Percentiles rank a stretch among this genome's conserved stretches.
These are phyloP conservation scores for Zaprionus capensis DNA, from an alignment of 1,140 invertebrate genomes.

Conservation along the genomic window DNA sequence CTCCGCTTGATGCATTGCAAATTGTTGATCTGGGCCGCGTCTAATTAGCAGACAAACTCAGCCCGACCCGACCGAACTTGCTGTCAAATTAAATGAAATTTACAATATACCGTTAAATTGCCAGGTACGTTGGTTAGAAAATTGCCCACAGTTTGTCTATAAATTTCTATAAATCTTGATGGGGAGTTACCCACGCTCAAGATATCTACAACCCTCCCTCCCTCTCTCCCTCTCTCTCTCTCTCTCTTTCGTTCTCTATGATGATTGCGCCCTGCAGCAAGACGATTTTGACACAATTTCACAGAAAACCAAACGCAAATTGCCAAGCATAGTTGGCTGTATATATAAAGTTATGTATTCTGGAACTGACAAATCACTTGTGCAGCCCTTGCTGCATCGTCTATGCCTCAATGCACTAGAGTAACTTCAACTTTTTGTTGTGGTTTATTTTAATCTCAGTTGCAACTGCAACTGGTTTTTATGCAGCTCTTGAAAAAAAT, in stretches of 20 bases:
- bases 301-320: slow-evolving; percentile 31
- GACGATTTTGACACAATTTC: slow-evolving; percentile 76
- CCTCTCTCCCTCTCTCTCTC: slow-evolving; percentile 6
- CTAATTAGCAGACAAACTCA: slow-evolving; percentile 40
- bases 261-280: slow-evolving; percentile 39
- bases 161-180: slow-evolving; percentile 47
- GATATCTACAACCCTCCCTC: slow-evolving; percentile 1
- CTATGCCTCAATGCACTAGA: background rate
- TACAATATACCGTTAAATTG: slow-evolving; percentile 82
- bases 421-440: slow-evolving; percentile 60
- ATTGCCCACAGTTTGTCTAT: slow-evolving; percentile 53
- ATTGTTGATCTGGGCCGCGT: slow-evolving; percentile 26
- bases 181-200: slow-evolving; percentile 29
- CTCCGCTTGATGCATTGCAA: slow-evolving; percentile 23
- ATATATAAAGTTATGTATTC: slow-evolving; percentile 54
- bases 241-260: background rate
- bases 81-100: slow-evolving; percentile 81
- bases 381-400: slow-evolving; percentile 47
- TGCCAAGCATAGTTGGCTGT: slow-evolving; percentile 29
- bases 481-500: slow-evolving; percentile 41
- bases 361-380: slow-evolving; percentile 54
- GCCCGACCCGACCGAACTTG: slow-evolving; percentile 28
- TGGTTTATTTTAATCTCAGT: slow-evolving; percentile 34
- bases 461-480: slow-evolving; percentile 60
- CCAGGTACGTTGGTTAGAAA: slow-evolving; percentile 66